phyloP scores from a whole-genome alignment of 2,113 vertebrate species.

The Hippopotamus amphibius region DNA sequence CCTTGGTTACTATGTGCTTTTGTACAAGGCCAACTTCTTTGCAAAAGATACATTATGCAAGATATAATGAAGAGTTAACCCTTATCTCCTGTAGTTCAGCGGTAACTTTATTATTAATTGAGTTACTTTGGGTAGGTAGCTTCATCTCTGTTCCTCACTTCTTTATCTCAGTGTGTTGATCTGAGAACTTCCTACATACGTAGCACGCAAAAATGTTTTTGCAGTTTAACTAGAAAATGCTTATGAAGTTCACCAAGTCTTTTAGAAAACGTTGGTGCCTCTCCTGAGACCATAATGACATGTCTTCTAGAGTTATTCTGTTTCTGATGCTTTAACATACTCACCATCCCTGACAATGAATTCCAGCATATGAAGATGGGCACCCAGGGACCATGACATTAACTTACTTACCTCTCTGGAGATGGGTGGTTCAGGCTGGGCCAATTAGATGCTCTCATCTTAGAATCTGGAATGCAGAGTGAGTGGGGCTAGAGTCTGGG shows the following conservation, averaged over 20 bases:
- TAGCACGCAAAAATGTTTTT: neutral
- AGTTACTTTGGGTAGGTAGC: neutral
- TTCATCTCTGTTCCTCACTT: neutral
- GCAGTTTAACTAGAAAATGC: neutral
- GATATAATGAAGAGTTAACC: neutral
- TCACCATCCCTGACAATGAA: neutral
- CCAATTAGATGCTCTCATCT: neutral
- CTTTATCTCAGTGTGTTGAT: neutral
- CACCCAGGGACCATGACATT: no score
- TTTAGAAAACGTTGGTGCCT: neutral
- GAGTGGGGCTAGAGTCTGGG: neutral
- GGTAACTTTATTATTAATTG: neutral
- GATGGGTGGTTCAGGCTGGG: neutral
- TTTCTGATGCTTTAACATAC: neutral
- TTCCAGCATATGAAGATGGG: neutral
- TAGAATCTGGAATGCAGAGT: neutral
- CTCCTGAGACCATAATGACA: neutral
- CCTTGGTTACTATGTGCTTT: neutral
- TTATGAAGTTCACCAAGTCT: neutral
- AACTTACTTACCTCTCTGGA: neutral
- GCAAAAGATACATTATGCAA: no score
- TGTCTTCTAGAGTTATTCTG: neutral
- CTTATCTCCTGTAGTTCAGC: neutral
- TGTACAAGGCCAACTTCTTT: no score
- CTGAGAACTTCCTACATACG: neutral